A percentile compares a stretch with the other conserved stretches of the same genome.
phyloP scores from a whole-genome alignment of 2,888 invertebrate species.

The Leptura quadrifasciata region DNA sequence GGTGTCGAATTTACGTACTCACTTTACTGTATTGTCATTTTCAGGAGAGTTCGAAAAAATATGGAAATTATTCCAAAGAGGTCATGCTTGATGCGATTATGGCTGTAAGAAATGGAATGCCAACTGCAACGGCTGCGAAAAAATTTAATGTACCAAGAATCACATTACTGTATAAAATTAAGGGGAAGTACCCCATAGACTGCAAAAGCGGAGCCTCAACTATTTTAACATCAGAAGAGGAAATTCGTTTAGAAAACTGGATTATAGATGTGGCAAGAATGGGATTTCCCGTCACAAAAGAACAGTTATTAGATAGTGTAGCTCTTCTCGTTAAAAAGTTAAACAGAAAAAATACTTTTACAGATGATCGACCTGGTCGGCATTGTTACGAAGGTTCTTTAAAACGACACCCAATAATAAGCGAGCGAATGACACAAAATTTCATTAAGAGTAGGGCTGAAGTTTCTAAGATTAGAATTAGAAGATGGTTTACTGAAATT shows the following conservation, averaged over 20 bases:
- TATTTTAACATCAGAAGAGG: slow-evolving; percentile 45
- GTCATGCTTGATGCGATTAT: too few species aligned
- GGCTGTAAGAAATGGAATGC: too few species aligned
- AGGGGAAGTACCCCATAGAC: slow-evolving; percentile 48
- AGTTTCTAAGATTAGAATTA: slow-evolving; percentile 26
- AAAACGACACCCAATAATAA: slow-evolving; percentile 63
- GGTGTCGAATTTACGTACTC: not conserved
- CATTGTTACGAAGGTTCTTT: slow-evolving; percentile 66
- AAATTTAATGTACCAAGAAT: slow-evolving; percentile 49
- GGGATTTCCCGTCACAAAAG: slow-evolving; percentile 46
- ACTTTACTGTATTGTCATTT: not conserved
- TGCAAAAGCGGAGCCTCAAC: slow-evolving; percentile 44
- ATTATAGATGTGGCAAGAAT: slow-evolving; percentile 42
- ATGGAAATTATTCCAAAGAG: too few species aligned
- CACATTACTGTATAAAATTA: slow-evolving; percentile 49
- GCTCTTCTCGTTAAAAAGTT: too few species aligned
- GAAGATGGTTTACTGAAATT: slow-evolving; percentile 34
- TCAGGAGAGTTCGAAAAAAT: not conserved
- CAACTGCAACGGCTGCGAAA: slow-evolving; percentile 45
- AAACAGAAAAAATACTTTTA: too few species aligned
- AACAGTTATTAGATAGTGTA: slow-evolving; percentile 32
- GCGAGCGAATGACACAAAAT: slow-evolving; percentile 61
- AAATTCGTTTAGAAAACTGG: slow-evolving; percentile 47
- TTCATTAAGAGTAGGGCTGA: slow-evolving; percentile 56
- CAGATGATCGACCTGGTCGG: too few species aligned